Evolutionary conservation across 1,140 invertebrate species (phyloP), one percentile per base, ranked within the genome.

Genomic region (Ceratosolen solmsi): DNA sequence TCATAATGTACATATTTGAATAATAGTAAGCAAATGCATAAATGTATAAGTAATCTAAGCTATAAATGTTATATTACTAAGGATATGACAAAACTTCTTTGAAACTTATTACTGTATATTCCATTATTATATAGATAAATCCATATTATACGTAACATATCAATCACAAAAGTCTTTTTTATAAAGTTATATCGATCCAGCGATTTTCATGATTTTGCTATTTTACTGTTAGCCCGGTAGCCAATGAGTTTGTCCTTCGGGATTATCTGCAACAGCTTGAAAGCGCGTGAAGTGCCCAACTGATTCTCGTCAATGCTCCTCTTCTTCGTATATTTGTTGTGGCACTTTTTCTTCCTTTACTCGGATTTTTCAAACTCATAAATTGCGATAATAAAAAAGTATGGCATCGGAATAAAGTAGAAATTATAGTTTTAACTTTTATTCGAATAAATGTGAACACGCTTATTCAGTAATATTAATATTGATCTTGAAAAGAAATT

Each of bases 191-290:
- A 46, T 17, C 11, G 46, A 46, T 46, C n/a, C 78, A 5, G 13
- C 17, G 33, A 25, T 51, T 73, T 63, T 80, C 38, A 25, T 80
- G 51, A 60, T 71, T 60, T 56, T 41, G 22, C 46, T 56, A 8
- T 58, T 38, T 68, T 27, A 20, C 25, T 17, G n/a, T 72, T 46
- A 49, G 38, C 20, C 20, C 13, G 7, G 46, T 60, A 30, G 7
- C 27, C 70, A 58, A 54, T 30, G 60, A 70, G 49, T 81, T 60
- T 63, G 25, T 70, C 49, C 33, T 49, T n/a, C 3, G 63, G 72
- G 60, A 76, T 76, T 68, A 81, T 76, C 15, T 68, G 20, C 15
- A 36, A 58, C 25, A 72, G 49, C 22, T 72, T 72, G 30, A 72
- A 72, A 72, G 49, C 36, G 15, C 38, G 38, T 13, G 60, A 76